A percentile compares a stretch with the other conserved stretches of the same genome.
Evolutionary conservation across 2,888 invertebrate genomes (phyloP).

Genomic region (Syrphus vitripennis): DNA sequence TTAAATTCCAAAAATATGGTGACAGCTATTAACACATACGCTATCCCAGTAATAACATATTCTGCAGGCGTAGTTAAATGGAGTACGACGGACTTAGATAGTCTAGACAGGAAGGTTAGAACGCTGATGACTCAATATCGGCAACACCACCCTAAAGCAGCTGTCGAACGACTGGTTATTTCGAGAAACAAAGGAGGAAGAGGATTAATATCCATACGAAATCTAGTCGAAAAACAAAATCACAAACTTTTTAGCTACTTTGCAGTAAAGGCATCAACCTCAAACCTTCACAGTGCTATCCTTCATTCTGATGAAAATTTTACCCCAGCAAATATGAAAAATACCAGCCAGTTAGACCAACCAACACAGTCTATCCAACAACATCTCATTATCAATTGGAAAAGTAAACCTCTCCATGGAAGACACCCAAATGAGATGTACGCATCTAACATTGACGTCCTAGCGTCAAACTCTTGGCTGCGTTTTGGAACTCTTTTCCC

Average conservation of each 20-base stretch:
- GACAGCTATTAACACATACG: background rate
- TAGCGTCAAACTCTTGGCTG: background rate
- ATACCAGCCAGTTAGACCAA: background rate
- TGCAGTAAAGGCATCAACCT: background rate
- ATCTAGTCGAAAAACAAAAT: background rate
- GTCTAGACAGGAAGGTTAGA: background rate
- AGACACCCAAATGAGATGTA: background rate
- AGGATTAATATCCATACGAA: background rate
- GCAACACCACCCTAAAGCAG: background rate
- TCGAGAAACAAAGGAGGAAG: background rate
- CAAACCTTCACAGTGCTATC: background rate
- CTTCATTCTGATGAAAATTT: background rate
- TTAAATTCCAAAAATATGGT: background rate
- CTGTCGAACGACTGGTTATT: background rate
- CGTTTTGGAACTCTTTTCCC: background rate
- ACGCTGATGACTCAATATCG: background rate
- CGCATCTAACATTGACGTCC: background rate
- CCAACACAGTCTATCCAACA: background rate
- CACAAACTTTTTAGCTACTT: background rate
- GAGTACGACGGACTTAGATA: background rate
- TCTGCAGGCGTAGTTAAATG: background rate
- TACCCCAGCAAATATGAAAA: background rate
- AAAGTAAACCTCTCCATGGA: background rate
- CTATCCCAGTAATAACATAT: background rate
- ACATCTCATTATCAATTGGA: background rate